Evolutionary conservation across 2,113 vertebrate genomes (phyloP), one percentile per base, ranked within the genome.

Genomic region (Zeus faber): DNA sequence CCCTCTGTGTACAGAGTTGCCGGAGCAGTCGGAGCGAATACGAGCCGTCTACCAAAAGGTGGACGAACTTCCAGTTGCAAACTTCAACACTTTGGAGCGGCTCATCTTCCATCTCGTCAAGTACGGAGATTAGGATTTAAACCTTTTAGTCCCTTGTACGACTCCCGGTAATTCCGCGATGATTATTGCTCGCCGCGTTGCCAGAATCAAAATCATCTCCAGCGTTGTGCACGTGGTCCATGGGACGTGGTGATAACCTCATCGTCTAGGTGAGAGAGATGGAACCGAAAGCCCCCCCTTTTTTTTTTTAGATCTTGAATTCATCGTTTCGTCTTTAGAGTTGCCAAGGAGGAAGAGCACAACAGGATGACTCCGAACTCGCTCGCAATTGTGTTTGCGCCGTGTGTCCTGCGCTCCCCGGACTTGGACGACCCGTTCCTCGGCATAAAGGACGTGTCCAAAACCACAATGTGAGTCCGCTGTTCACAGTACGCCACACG

Each of bases 21-120:
- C 95, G 0, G 95, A 92, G 73, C 90, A 82, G 63, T 84, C 89
- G 7, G 97, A 99, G 54, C 91, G 89, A 43, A 80, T 98, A 26
- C 82, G 84, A 18, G 93, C 94, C 13, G 89, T 98, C 40, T 99
- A 99, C 54, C 83, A 89, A 9, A 92, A 93, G 44, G 74, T 98
- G 3, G 95, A 96, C 9, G 93, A 93, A 68, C 92, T 99, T 48
- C 96, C 97, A 0, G 79, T 88, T 11, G 87, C 92, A 61, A 92
- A 94, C 76, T 93, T 91, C 65, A 89, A 81, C 48, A 93, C 93
- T 0, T 73, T 99, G 65, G 95, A 99, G 67, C 81, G 97, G 5
- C 91, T 99, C 6, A 82, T 98, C 83, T 98, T 98, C 83, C 97
- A 99, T 66, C 91, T 99, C 0, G 95, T 99, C 86, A 94, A 91